These are phyloP conservation scores for Siniperca obscura DNA, from an alignment of 2,797 vertebrate species.

Conservation along the genomic window DNA sequence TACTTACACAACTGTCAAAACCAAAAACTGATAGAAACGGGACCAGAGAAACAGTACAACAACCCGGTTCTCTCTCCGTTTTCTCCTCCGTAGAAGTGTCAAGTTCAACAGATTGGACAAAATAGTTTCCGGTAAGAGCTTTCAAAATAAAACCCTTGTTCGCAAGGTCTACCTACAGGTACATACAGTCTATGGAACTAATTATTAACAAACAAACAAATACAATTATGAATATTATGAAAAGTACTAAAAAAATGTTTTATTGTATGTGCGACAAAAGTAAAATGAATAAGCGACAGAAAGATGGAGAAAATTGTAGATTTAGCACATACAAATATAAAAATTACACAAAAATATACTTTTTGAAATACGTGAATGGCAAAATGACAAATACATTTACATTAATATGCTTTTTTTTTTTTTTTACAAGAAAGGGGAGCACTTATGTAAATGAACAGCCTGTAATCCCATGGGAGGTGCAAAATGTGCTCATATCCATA, in stretches of 20 bases:
- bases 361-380: neutral
- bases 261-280: neutral
- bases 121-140: neutral
- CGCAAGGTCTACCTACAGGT: neutral
- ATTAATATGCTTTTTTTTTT: too few species aligned
- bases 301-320: neutral
- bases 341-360: neutral
- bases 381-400: too few species aligned
- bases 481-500: neutral
- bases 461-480: too few species aligned
- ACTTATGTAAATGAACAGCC: neutral
- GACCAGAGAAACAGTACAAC: neutral
- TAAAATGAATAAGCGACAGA: neutral
- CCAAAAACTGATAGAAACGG: neutral
- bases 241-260: neutral
- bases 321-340: too few species aligned
- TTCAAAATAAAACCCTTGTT: conserved; percentile 52
- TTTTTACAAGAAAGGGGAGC: neutral
- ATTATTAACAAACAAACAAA: neutral
- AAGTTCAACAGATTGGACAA: accelerated
- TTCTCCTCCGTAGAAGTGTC: neutral
- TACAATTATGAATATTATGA: neutral
- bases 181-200: neutral
- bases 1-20: neutral
- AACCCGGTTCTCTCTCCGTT: conserved; percentile 8